Evolutionary conservation across 64 coral and sea anemone species (phyloP).

Genomic region (Actinia equina): DNA sequence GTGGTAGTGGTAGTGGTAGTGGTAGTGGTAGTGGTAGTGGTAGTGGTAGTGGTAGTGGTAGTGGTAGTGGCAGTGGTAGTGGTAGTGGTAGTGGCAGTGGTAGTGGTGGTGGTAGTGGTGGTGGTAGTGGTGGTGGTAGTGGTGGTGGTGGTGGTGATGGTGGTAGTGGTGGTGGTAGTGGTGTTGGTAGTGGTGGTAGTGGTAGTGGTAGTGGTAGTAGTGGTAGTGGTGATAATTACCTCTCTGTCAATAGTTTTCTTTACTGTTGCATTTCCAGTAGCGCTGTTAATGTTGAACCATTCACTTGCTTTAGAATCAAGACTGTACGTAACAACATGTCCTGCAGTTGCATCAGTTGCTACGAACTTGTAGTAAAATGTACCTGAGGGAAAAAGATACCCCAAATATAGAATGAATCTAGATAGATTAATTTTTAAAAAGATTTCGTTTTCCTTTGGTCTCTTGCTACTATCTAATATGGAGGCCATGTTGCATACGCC

Average conservation of each 20-base stretch:
- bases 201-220: too few species aligned
- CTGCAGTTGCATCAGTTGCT: neutral
- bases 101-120: too few species aligned
- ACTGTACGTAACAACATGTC: neutral
- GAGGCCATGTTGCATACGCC: neutral
- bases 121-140: too few species aligned
- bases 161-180: too few species aligned
- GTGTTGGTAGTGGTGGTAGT: too few species aligned
- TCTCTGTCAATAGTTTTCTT: conserved; percentile 23
- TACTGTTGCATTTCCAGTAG: neutral
- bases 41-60: too few species aligned
- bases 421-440: neutral
- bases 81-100: too few species aligned
- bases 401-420: neutral
- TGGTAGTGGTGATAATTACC: neutral
- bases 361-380: neutral
- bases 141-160: too few species aligned
- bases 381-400: neutral
- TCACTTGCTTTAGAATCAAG: neutral
- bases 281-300: neutral
- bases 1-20: too few species aligned
- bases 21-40: too few species aligned
- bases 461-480: neutral
- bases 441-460: too few species aligned
- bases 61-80: too few species aligned